Conservation (phyloP, 92 coral and sea anemone genomes). For the Heteractis magnifica region DNA sequence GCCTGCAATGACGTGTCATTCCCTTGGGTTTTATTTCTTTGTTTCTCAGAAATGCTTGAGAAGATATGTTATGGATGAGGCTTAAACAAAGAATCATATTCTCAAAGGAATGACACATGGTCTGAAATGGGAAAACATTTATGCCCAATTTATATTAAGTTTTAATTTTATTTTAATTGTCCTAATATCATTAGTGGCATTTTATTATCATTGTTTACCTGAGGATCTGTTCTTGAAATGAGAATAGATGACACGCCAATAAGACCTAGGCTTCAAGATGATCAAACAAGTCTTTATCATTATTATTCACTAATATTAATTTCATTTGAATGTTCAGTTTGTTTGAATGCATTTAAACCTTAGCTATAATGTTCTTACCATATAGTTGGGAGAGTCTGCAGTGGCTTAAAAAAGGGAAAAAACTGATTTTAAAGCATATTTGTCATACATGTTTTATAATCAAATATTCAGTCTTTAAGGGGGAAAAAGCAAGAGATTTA, state of each 20-base stretch:
- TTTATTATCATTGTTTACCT: constrained; percentile 28
- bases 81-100: too few species aligned
- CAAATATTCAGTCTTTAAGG: too few species aligned
- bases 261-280: constrained; percentile 37
- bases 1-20: too few species aligned
- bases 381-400: constrained; percentile 11
- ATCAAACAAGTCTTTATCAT: background rate
- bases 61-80: too few species aligned
- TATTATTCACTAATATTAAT: background rate
- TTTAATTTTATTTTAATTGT: background rate
- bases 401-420: constrained; percentile 6
- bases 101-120: too few species aligned
- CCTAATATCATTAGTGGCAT: background rate
- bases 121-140: too few species aligned
- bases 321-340: background rate
- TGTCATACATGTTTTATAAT: too few species aligned
- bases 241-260: constrained; percentile 32
- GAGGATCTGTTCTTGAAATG: constrained; percentile 40
- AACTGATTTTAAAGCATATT: background rate
- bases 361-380: constrained; percentile 8
- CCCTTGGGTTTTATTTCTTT: too few species aligned
- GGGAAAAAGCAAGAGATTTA: too few species aligned
- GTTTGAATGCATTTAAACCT: too few species aligned
- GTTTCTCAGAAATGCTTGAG: too few species aligned
- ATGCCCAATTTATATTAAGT: background rate